Evolutionary conservation across 2,888 invertebrate species (phyloP), one percentile per base, ranked within the genome.

Genomic region (Vannuccia rotundouncinata): DNA sequence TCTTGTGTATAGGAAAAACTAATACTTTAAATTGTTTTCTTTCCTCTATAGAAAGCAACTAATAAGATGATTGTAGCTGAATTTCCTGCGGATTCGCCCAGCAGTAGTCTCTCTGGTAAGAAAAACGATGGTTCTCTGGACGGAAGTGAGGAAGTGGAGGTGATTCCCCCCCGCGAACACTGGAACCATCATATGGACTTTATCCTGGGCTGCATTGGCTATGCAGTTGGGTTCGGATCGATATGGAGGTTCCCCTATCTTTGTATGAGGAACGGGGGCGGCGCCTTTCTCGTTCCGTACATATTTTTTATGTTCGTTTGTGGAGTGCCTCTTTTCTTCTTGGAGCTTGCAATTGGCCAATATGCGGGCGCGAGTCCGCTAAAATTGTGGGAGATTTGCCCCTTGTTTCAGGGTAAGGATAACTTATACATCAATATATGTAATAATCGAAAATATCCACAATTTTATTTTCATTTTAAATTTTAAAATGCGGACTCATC

Each of bases 381-480:
- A n/a, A 76, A 80, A 31, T 76, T 84, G 29, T 82, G 82, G 82
- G 81, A 83, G 78, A 83, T 83, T 75, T 84, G 82, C 17, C 83
- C 83, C 10, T 74, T 83, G 13, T 83, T 84, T 28, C 81, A 83
- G 80, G 88, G 88, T 30, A 27, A 45, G 45, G n/a, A n/a, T n/a
- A n/a, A n/a, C 0, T n/a, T n/a, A n/a, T n/a, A n/a, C n/a, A n/a
- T n/a, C n/a, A n/a, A n/a, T n/a, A n/a, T n/a, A n/a, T n/a, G n/a
- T n/a, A n/a, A n/a, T n/a, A n/a, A n/a, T n/a, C n/a, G n/a, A n/a
- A n/a, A n/a, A n/a, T n/a, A n/a, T n/a, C n/a, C n/a, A n/a, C n/a
- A n/a, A n/a, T n/a, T n/a, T n/a, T n/a, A n/a, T n/a, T n/a, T n/a
- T n/a, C n/a, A n/a, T n/a, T n/a, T n/a, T n/a, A n/a, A n/a, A n/a